These are phyloP conservation scores for Buteo buteo DNA, from an alignment of 2,113 vertebrate species.

Conservation along the genomic window DNA sequence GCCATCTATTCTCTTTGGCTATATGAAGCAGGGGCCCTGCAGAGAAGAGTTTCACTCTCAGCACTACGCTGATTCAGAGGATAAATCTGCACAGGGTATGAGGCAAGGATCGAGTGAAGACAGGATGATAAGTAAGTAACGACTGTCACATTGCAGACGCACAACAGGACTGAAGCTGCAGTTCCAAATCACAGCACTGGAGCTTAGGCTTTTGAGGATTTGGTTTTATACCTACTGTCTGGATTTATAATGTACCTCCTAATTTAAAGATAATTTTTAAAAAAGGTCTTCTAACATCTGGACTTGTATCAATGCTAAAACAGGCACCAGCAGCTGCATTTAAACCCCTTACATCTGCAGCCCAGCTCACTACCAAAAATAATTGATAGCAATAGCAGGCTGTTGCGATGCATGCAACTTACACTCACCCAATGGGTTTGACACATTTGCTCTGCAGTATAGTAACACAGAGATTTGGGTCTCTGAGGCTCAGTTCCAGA, in stretches of 20 bases:
- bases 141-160: neutral
- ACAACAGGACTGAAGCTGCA: neutral
- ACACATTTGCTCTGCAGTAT: neutral
- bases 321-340: neutral
- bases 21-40: neutral
- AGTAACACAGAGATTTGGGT: neutral
- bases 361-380: neutral
- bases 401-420: fast-evolving
- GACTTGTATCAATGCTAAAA: neutral
- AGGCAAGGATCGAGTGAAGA: neutral
- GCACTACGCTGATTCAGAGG: neutral
- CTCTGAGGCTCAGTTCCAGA: neutral
- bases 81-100: neutral
- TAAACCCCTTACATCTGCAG: neutral
- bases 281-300: neutral
- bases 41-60: neutral
- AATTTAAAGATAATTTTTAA: neutral
- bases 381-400: neutral
- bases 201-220: neutral
- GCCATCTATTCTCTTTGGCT: neutral
- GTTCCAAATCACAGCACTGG: neutral
- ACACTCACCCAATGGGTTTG: neutral
- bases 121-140: neutral
- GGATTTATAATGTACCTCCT: neutral
- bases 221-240: neutral